Base-by-base conservation (phyloP, 2,797 vertebrate species). In the Varecia variegata region DNA sequence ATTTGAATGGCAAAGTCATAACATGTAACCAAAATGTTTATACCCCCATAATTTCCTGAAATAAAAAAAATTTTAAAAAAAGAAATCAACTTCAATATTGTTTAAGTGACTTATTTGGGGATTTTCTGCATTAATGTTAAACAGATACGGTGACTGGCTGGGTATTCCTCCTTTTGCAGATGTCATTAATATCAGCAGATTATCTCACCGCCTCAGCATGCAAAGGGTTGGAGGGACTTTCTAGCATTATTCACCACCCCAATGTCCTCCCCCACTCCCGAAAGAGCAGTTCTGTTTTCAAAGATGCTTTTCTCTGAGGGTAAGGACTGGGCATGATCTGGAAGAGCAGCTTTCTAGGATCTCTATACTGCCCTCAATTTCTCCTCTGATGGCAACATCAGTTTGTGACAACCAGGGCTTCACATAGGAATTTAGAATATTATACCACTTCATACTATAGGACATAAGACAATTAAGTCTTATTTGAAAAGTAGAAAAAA, bases 401-500 rank as follows among this genome's bases (percentile, higher is more conserved):
- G 25, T 52, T 18, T 23, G 15, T 12, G 30, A 30, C 43, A 71
- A 47, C 15, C n/a, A 82, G 27, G 40, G 45, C 54, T 38, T 92
- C 40, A 20, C 5, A 15, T 0, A n/a, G 38, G 18, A 93, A 40
- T 80, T 56, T 11, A 30, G 47, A 52, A 76, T 13, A 1, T 23
- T 18, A 8, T 4, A 23, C 56, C 27, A 47, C 13, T 81, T 38
- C 27, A 35, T 7, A 32, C 0, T 4, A 18, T 25, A 68, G 54
- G 40, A 86, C 81, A 40, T 13, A 58, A 65, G 30, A 67, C 38
- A 50, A 9, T 5, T 7, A 43, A n/a, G 0, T n/a, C n/a, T n/a
- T n/a, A n/a, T n/a, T n/a, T n/a, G n/a, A n/a, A n/a, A n/a, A 71
- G 56, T 14, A 68, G 35, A 54, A 21, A 68, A 94, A 90, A 92